phyloP scores from a whole-genome alignment of 2,797 vertebrate species.

The Alcedo quadribrachys region DNA sequence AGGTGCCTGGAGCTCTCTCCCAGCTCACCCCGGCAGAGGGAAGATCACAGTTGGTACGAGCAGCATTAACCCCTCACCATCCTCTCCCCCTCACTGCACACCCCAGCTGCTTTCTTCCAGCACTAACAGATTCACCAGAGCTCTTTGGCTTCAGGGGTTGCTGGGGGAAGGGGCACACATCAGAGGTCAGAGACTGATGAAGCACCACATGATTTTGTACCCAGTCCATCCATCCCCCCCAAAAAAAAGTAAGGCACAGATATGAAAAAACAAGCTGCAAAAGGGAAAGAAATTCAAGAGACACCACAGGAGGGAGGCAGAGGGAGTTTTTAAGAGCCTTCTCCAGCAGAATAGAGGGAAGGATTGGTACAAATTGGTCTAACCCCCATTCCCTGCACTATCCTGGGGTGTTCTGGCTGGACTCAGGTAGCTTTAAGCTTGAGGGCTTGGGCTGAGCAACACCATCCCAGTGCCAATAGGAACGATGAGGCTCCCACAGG shows the following conservation, averaged over 20 bases:
- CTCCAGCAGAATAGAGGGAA: neutral
- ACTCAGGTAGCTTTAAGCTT: neutral
- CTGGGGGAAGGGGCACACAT: neutral
- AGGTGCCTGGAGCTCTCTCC: neutral
- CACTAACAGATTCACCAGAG: neutral
- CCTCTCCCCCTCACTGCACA: neutral
- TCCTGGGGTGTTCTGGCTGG: neutral
- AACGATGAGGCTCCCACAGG: fast-evolving
- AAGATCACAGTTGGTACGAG: neutral
- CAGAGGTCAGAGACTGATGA: neutral
- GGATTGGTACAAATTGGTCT: neutral
- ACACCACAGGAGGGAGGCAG: slow-evolving; percentile 32
- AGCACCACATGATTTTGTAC: neutral
- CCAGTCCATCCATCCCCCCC: neutral
- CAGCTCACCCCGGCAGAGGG: neutral
- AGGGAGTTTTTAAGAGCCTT: neutral
- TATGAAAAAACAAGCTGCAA: neutral
- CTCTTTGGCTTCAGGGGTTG: neutral
- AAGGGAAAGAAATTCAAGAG: neutral
- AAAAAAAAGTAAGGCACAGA: neutral
- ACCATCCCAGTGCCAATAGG: fast-evolving
- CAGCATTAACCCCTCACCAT: neutral
- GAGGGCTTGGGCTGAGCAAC: neutral
- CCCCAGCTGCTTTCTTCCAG: neutral
- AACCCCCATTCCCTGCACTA: fast-evolving